Evolutionary conservation across 2,113 vertebrate species (phyloP), one percentile per base, ranked within the genome.

Genomic region (Abramis brama): DNA sequence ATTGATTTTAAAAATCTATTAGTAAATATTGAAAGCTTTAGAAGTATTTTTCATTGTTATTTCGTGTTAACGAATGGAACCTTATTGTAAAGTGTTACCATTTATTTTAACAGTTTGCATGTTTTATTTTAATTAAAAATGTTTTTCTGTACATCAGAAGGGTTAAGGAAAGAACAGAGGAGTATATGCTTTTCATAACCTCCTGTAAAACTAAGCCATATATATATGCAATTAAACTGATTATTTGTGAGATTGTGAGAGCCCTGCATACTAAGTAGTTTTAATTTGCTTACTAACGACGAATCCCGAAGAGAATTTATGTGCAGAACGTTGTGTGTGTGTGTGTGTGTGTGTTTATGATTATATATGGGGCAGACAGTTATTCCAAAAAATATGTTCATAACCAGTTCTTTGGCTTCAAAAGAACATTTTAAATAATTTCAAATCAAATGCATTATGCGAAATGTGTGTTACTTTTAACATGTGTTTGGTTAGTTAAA

Each of bases 101-200:
- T 27, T 64, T 64, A 27, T 47, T 75, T 75, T 2, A n/a, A n/a
- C 33, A 1, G 21, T 43, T 75, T 75, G 71, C 71, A 75, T 75
- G 71, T 75, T 75, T 47, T 74, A 25, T 74, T 75, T 74, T 17
- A 3, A 74, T 47, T 74, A 15, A 3, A 74, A 45, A 43, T n/a
- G 5, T 39, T 71, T 80, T 64, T 66, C 5, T n/a, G 23, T 62
- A 52, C 60, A 68, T 0, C 2, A 57, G 94, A 88, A 95, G 39
- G 50, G 60, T 19, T 45, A 10, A 36, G 55, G 50, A 57, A 57
- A 62, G 27, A 80, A 30, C 12, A 8, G 12, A 43, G 13, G 19
- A 23, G 23, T 33, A 79, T 74, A 81, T 25, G 47, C 47, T 68
- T 81, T 64, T 68, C 57, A 64, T 66, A 68, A 33, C 43, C 19